Base-by-base conservation (phyloP, 1,140 invertebrate species). In the Asbolus verrucosus region DNA sequence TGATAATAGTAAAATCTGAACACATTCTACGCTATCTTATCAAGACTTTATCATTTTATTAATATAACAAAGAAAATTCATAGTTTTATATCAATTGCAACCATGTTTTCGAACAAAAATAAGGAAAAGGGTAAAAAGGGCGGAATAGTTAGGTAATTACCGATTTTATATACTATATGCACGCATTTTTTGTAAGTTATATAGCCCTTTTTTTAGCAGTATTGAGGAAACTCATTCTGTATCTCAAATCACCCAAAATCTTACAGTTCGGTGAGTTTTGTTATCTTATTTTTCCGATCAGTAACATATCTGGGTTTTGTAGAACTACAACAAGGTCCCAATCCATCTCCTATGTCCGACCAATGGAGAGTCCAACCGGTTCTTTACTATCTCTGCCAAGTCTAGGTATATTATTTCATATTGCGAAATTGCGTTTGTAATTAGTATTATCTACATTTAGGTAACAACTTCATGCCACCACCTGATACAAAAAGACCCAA, bases 51-150 rank as follows among this genome's bases (percentile, higher is more conserved):
- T n/a, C n/a, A n/a, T n/a, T n/a, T n/a, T n/a, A n/a, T n/a, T n/a
- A n/a, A n/a, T n/a, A n/a, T n/a, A n/a, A n/a, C n/a, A n/a, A n/a
- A n/a, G n/a, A n/a, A n/a, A n/a, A n/a, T n/a, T n/a, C n/a, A n/a
- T n/a, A n/a, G n/a, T n/a, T n/a, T n/a, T n/a, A n/a, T n/a, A n/a
- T n/a, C n/a, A 30, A 30, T 8, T 8, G 27, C 9, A 6, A 46
- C 18, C 14, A 46, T 46, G 41, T 46, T 15, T 15, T 46, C 41
- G 41, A 46, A 46, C 14, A 21, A 46, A 18, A 46, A 46, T 18
- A 46, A 46, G 11, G 41, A 46, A 21, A 46, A 46, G 18, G 41
- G n/a, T n/a, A n/a, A n/a, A n/a, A n/a, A 46, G 13, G 41, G 18
- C n/a, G 21, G 21, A 46, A 21, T 9, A 9, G 41, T 46, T 46